These are phyloP conservation scores for Lepus americanus DNA, from an alignment of 2,113 vertebrate species.

Conservation along the genomic window DNA sequence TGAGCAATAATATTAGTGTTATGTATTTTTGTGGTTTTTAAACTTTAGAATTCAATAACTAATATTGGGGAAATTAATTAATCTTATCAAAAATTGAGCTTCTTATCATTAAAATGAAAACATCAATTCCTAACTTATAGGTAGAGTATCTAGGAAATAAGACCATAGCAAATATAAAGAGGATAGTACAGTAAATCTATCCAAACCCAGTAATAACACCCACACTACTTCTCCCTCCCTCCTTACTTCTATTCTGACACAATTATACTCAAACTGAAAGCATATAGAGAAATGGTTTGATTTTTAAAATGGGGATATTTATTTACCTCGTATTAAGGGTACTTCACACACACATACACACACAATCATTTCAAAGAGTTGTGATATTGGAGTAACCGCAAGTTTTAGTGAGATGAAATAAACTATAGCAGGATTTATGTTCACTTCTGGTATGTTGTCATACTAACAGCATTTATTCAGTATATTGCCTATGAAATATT, in stretches of 20 bases:
- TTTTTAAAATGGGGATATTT: not conserved
- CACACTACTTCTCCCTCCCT: not conserved
- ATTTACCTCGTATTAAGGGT: not conserved
- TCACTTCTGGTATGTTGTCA: not conserved
- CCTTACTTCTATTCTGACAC: not conserved
- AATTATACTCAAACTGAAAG: not conserved
- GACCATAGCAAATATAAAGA: not conserved
- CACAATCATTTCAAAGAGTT: not conserved
- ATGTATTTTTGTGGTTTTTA: not conserved
- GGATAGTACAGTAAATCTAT: not conserved
- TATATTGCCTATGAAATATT: not conserved
- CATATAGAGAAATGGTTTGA: not conserved
- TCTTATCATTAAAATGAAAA: slow-evolving; percentile 49
- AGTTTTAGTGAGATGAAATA: not conserved
- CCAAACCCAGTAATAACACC: not conserved
- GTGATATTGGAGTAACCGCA: not conserved
- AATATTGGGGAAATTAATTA: slow-evolving; percentile 20
- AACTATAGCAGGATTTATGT: not conserved
- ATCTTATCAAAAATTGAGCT: not conserved
- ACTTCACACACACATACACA: not conserved
- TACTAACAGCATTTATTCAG: not conserved
- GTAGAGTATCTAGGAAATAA: not conserved
- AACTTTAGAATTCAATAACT: not conserved
- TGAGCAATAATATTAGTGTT: not conserved
- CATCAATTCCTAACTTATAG: not conserved